Conservation (phyloP, 2,797 vertebrate genomes). For the Luscinia luscinia region DNA sequence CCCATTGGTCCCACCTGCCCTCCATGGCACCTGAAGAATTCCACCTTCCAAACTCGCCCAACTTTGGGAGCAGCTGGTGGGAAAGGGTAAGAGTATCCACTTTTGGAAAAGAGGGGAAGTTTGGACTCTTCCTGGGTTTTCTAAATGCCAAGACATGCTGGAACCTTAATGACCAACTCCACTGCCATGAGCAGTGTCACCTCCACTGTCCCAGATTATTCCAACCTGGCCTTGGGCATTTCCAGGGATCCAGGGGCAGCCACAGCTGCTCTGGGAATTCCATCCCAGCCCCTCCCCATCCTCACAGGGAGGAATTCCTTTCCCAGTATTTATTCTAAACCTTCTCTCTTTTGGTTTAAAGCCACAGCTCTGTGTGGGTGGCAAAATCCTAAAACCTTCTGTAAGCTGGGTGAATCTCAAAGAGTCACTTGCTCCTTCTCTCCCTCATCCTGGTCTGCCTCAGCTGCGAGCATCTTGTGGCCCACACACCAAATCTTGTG, state of each 20-base stretch:
- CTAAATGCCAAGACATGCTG: too few relatives aligned
- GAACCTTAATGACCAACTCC: not conserved
- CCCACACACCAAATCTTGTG: not conserved
- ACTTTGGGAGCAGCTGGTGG: too few relatives aligned
- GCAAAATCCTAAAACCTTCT: not conserved
- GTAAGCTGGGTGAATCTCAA: not conserved
- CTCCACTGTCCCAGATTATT: not conserved
- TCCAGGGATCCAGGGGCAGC: not conserved
- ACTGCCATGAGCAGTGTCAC: not conserved
- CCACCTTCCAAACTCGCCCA: too few relatives aligned
- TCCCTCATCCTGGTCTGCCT: not conserved
- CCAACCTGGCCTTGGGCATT: not conserved
- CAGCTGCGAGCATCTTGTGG: accelerated
- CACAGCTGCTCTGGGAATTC: not conserved
- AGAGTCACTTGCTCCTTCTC: not conserved
- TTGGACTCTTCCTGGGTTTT: too few relatives aligned
- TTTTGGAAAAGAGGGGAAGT: too few relatives aligned
- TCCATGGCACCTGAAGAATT: too few relatives aligned
- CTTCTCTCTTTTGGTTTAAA: not conserved
- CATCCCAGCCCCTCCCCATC: not conserved
- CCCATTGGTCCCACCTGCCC: too few relatives aligned
- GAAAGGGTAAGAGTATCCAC: too few relatives aligned
- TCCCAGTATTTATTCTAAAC: not conserved
- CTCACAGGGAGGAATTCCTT: not conserved
- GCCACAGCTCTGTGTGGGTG: accelerated